Conservation (phyloP, 2,888 invertebrate species). For the Amblyjoppa fuscipennis region DNA sequence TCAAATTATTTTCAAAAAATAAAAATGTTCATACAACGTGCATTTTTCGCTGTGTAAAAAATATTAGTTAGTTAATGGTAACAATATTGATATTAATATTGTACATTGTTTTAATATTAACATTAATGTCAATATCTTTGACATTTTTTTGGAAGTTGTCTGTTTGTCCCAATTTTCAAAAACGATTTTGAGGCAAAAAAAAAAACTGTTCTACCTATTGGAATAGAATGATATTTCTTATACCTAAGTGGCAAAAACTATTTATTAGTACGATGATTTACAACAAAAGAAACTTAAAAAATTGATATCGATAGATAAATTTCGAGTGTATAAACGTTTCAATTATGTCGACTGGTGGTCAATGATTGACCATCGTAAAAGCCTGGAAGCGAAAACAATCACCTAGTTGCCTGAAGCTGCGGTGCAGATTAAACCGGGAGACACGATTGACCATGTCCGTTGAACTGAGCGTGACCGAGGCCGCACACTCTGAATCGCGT, state of each 20-base stretch:
- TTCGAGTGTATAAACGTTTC: constrained; percentile 3
- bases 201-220: background rate
- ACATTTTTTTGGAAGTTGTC: no score
- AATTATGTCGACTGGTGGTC: constrained; percentile 4
- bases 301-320: background rate
- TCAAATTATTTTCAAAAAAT: no score
- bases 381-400: constrained; percentile 1
- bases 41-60: no score
- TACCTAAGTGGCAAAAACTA: no score
- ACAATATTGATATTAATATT: no score
- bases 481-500: background rate
- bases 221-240: background rate
- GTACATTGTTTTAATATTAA: no score
- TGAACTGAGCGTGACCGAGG: constrained; percentile 5
- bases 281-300: background rate
- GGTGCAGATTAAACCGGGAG: background rate
- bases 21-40: no score
- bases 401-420: background rate
- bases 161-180: no score
- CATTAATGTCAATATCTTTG: no score
- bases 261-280: no score
- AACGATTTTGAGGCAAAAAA: background rate
- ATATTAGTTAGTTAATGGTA: no score
- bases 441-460: constrained; percentile 12
- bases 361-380: constrained; percentile 8